phyloP scores from a whole-genome alignment of 2,113 vertebrate species.

The Lepidothrix coronata region DNA sequence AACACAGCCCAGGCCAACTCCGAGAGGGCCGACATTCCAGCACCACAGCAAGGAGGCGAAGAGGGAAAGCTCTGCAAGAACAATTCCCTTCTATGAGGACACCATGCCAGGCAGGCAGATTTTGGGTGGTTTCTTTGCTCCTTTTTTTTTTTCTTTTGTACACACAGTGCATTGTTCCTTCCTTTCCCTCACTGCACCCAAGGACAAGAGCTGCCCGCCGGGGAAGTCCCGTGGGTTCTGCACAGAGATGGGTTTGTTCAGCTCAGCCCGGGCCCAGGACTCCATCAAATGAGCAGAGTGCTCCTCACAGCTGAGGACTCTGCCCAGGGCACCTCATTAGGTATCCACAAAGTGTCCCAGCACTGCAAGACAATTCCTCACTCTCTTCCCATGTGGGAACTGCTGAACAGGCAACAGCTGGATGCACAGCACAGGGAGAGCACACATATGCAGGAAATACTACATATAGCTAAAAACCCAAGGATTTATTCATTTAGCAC shows the following conservation, averaged over 20 bases:
- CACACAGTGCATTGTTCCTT: slow-evolving; percentile 2
- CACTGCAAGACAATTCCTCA: not conserved
- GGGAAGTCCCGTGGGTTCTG: not conserved
- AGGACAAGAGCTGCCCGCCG: not conserved
- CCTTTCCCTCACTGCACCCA: not conserved
- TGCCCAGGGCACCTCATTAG: not conserved
- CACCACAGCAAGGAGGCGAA: not conserved
- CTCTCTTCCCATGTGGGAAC: not conserved
- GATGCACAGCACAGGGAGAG: not conserved
- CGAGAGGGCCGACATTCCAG: slow-evolving; percentile 19
- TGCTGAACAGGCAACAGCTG: not conserved
- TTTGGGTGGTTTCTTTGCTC: not conserved
- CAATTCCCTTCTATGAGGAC: slow-evolving; percentile 41
- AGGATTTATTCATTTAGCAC: not conserved
- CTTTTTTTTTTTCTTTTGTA: not conserved
- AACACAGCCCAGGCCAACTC: not conserved
- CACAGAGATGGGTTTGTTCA: slow-evolving; percentile 39
- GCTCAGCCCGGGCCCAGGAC: slow-evolving; percentile 15
- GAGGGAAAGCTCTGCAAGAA: slow-evolving; percentile 14
- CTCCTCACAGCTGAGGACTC: slow-evolving; percentile 41
- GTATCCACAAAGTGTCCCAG: slow-evolving; percentile 26
- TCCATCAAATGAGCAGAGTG: slow-evolving; percentile 31
- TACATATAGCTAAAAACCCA: not conserved
- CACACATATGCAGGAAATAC: not conserved
- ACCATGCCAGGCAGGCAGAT: not conserved